These are phyloP conservation scores for Dasysyrphus tricinctus DNA, from an alignment of 2,888 invertebrate species.

Conservation along the genomic window DNA sequence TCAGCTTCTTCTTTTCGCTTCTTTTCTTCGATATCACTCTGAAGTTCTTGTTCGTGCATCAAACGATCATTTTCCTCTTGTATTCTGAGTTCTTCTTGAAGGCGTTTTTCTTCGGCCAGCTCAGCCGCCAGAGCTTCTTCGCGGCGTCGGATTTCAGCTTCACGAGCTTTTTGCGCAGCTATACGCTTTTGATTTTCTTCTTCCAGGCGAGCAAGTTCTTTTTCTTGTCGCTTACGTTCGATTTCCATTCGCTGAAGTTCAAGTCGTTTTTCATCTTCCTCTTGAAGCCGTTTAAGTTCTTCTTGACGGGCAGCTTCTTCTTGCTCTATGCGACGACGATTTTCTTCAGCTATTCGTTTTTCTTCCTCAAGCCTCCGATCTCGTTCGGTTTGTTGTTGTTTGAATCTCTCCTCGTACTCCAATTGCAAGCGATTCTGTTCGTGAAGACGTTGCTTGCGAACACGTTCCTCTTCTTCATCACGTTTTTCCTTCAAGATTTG, in stretches of 20 bases:
- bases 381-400: constrained; percentile 78
- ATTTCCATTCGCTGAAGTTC: constrained; percentile 78
- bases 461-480: constrained; percentile 78
- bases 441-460: constrained; percentile 77
- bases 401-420: constrained; percentile 78
- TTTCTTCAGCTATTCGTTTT: constrained; percentile 79
- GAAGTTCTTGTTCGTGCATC: constrained; percentile 77
- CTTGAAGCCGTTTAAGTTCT: constrained; percentile 78
- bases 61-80: constrained; percentile 78
- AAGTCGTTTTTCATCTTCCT: constrained; percentile 80
- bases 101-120: constrained; percentile 79
- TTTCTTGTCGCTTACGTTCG: constrained; percentile 78
- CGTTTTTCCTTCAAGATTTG: constrained; percentile 77
- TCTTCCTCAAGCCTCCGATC: constrained; percentile 79
- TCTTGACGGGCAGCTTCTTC: constrained; percentile 79
- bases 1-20: constrained; percentile 76
- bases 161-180: constrained; percentile 79
- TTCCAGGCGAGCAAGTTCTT: constrained; percentile 79
- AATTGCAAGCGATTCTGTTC: constrained; percentile 78
- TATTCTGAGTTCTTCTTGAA: constrained; percentile 78
- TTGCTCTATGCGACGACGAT: constrained; percentile 77
- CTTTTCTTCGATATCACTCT: constrained; percentile 78
- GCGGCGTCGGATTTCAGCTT: constrained; percentile 79
- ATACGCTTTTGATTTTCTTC: constrained; percentile 80
- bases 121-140: constrained; percentile 78